Base-by-base conservation (phyloP, 2,113 vertebrate genomes). In the Platycercus adscitus region DNA sequence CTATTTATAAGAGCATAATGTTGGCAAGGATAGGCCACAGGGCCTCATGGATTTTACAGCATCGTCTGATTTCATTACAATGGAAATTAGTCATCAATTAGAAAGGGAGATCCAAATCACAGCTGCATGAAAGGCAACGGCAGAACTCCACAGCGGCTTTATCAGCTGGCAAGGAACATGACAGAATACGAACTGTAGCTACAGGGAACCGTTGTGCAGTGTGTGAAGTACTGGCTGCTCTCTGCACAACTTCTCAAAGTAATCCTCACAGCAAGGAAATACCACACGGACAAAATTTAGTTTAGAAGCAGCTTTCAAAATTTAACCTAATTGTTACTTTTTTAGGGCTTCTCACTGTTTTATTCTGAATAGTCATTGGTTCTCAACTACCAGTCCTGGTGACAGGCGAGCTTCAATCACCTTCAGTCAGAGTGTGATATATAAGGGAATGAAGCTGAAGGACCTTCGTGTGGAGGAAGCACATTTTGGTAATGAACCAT, bases 61-160 rank as follows among this genome's bases (percentile, higher is more conserved):
- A 93, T 29, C 93, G 96, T 97, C 96, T 95, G 93, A 94, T 91
- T 90, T 96, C 92, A 88, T 96, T 78, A 88, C 94, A 92, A 76
- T 89, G 66, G 92, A 94, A 93, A 91, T 95, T 94, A 89, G 93
- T 96, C 79, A 95, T 95, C 97, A 95, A 29, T 91, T 87, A 95
- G 91, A 96, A 96, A 94, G 70, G 31, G 35, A 44, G 64, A 26
- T 55, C 89, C 87, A 91, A 80, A 96, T 97, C 93, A 89, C 77
- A 94, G 89, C 92, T 82, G 35, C 90, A 53, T 80, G 55, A 92
- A 82, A 97, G 97, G 96, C 97, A 76, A 20, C 4, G 23, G 18
- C 75, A 70, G 41, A 64, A 35, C 29, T 88, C 53, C 33, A 21
- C 39, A 37, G 47, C 10, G 39, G 65, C 71, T 58, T 65, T 39